Conservation (phyloP, 2,797 vertebrate genomes). For the Gouania willdenowi region DNA sequence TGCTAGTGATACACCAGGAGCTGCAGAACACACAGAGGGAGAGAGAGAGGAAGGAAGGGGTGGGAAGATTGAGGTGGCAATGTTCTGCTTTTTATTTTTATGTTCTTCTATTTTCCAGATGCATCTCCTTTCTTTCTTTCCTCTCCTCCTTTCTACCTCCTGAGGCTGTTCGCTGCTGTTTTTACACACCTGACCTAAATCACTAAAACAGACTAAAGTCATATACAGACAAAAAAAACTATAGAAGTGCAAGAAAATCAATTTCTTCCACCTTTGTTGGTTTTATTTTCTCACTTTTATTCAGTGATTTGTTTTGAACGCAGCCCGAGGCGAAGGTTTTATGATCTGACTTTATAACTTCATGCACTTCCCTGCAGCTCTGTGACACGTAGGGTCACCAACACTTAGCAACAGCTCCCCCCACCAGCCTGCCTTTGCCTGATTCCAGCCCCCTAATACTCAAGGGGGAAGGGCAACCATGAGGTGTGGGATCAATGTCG, state of each 20-base stretch:
- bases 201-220: slow-evolving; percentile 2
- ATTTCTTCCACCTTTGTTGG: slow-evolving; percentile 31
- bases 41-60: not conserved
- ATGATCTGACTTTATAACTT: slow-evolving; percentile 33
- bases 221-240: slow-evolving; percentile 3
- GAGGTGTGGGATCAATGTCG: slow-evolving; percentile 58
- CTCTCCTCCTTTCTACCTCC: slow-evolving; percentile 15
- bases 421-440: not conserved
- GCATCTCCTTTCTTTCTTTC: slow-evolving; percentile 3
- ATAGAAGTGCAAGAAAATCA: slow-evolving; percentile 20
- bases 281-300: slow-evolving; percentile 48
- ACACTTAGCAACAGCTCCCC: not conserved
- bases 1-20: slow-evolving; percentile 54
- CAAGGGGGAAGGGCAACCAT: slow-evolving; percentile 4
- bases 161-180: slow-evolving; percentile 49
- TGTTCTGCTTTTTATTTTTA: not conserved
- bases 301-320: slow-evolving; percentile 49
- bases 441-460: slow-evolving; percentile 43
- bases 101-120: not conserved
- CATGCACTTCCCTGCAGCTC: too few species aligned
- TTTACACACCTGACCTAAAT: slow-evolving; percentile 50
- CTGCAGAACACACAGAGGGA: too few species aligned
- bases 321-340: slow-evolving; percentile 31
- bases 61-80: not conserved
- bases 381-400: slow-evolving; percentile 6